Evolutionary conservation across 1,140 invertebrate species (phyloP).

Genomic region (Sitobion miscanthi): DNA sequence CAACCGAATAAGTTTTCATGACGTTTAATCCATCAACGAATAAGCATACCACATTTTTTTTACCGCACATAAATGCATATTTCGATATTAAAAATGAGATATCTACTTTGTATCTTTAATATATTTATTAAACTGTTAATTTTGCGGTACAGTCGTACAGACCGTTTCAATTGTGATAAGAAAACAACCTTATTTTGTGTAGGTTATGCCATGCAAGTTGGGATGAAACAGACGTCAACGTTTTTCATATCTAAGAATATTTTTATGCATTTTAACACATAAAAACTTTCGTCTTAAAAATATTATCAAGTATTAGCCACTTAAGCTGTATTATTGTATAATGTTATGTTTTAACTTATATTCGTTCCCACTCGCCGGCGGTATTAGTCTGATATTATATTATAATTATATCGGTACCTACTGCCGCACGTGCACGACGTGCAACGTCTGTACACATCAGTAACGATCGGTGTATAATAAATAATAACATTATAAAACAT

Average conservation of each 20-base stretch:
- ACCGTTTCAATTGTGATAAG: too few relatives aligned
- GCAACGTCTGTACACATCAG: neutral
- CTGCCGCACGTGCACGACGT: neutral
- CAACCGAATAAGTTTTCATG: too few relatives aligned
- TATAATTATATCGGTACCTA: neutral
- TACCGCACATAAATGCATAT: too few relatives aligned
- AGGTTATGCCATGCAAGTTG: neutral
- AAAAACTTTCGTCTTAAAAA: neutral
- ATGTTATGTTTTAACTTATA: neutral
- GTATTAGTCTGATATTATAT: neutral
- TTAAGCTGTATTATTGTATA: neutral
- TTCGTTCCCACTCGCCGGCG: neutral
- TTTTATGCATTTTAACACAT: neutral
- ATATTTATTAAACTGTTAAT: too few relatives aligned
- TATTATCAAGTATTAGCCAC: neutral
- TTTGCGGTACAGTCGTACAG: too few relatives aligned
- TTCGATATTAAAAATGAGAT: too few relatives aligned
- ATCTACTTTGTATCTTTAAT: too few relatives aligned
- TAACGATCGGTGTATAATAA: neutral
- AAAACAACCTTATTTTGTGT: too few relatives aligned
- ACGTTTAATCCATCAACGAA: too few relatives aligned
- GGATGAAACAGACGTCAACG: neutral
- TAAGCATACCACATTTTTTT: too few relatives aligned
- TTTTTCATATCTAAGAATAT: neutral
- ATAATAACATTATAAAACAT: slow-evolving; percentile 17